phyloP scores from a whole-genome alignment of 2,797 vertebrate species.

The Argentina silus region DNA sequence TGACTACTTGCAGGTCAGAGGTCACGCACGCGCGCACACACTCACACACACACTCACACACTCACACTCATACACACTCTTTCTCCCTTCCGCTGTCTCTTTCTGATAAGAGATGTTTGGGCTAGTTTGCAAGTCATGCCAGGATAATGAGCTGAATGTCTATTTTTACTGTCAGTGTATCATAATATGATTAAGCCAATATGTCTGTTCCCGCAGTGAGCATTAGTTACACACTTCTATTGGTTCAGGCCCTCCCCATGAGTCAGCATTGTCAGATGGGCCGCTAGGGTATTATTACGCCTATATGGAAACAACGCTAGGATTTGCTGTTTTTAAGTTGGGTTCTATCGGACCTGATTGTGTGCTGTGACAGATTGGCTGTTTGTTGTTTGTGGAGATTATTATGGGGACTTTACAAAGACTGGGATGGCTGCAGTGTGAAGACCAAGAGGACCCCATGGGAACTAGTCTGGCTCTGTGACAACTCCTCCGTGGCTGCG shows the following conservation, averaged over 20 bases:
- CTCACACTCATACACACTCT: conserved; percentile 4
- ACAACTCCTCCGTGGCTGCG: too few species aligned
- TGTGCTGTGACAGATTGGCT: not conserved
- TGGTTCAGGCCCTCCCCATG: not conserved
- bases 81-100: not conserved
- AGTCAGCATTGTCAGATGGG: conserved; percentile 15
- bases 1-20: conserved; percentile 87
- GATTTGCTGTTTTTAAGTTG: too few species aligned
- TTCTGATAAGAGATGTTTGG: not conserved
- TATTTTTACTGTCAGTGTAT: too few species aligned
- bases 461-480: too few species aligned
- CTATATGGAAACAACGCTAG: not conserved
- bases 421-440: not conserved
- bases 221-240: not conserved
- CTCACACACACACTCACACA: not conserved
- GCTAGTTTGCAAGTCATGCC: not conserved
- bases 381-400: too few species aligned
- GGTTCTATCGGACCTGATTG: not conserved
- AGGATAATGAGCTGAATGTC: not conserved
- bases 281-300: not conserved
- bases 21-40: not conserved
- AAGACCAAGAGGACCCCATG: not conserved
- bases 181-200: not conserved
- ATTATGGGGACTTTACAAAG: not conserved
- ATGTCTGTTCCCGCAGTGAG: not conserved